Conservation (phyloP, 1,140 invertebrate species). For the Drosophila elegans region DNA sequence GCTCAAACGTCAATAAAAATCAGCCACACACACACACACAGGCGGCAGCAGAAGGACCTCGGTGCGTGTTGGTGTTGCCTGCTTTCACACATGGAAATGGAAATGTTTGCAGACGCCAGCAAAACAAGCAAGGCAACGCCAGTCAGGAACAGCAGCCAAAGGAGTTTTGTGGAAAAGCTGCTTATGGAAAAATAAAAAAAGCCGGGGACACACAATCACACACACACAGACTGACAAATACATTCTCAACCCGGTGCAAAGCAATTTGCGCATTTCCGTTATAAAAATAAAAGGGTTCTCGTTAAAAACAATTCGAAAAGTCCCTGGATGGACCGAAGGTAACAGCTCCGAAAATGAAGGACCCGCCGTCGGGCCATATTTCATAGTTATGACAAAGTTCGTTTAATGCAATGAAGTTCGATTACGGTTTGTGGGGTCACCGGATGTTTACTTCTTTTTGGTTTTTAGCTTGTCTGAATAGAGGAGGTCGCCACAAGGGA, state of each 20-base stretch:
- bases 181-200: slow-evolving; percentile 76
- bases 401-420: slow-evolving; percentile 63
- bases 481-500: no score
- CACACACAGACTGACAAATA: slow-evolving; percentile 46
- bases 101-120: slow-evolving; percentile 81
- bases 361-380: slow-evolving; percentile 57
- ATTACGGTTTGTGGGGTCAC: slow-evolving; percentile 17
- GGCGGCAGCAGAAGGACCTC: slow-evolving; percentile 9
- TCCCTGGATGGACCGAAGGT: slow-evolving; percentile 32
- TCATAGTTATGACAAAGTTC: slow-evolving; percentile 74
- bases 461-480: background rate
- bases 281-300: slow-evolving; percentile 77
- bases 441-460: slow-evolving; percentile 1
- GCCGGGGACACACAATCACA: slow-evolving; percentile 55
- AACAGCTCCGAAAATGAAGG: slow-evolving; percentile 30
- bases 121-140: slow-evolving; percentile 62
- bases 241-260: slow-evolving; percentile 75
- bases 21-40: slow-evolving; percentile 49
- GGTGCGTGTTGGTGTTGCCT: slow-evolving; percentile 42
- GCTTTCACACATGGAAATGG: slow-evolving; percentile 78
- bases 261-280: slow-evolving; percentile 82
- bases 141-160: slow-evolving; percentile 39
- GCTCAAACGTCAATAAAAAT: slow-evolving; percentile 81
- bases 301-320: slow-evolving; percentile 75
- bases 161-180: slow-evolving; percentile 68